A percentile compares a stretch with the other conserved stretches of the same genome.
phyloP scores from a whole-genome alignment of 2,113 vertebrate genomes.

The Eublepharis macularius region DNA sequence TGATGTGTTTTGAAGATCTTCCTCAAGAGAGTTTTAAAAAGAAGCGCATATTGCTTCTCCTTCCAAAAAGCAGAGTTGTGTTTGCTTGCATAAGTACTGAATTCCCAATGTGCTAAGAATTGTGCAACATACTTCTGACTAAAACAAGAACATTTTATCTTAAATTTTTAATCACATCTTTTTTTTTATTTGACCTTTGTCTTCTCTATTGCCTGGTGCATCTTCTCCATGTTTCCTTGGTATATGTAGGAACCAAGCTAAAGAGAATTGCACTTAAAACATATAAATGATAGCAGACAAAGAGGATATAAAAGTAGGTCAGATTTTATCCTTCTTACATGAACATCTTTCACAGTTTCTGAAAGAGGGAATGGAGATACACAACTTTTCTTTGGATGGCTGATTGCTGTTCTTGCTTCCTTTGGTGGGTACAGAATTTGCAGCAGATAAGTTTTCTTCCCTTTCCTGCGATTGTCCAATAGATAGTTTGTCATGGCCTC shows the following conservation, averaged over 20 bases:
- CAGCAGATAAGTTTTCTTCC: not conserved
- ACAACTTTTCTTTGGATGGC: not conserved
- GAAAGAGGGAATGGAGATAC: not conserved
- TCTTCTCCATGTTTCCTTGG: no score
- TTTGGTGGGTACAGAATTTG: not conserved
- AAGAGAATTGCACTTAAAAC: not conserved
- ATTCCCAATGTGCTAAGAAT: no score
- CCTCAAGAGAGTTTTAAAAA: no score
- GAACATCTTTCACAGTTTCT: not conserved
- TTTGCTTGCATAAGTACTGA: no score
- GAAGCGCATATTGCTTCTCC: no score
- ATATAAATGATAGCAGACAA: not conserved
- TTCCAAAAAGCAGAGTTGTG: no score
- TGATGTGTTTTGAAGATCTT: no score
- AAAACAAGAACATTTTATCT: no score
- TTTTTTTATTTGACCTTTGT: no score
- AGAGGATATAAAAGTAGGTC: not conserved
- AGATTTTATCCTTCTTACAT: not conserved
- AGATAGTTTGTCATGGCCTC: not conserved
- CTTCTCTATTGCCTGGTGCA: no score
- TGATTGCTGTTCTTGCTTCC: not conserved
- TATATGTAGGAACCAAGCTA: not conserved
- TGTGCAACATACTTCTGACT: no score
- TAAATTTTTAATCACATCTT: no score
- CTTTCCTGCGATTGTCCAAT: not conserved